Evolutionary conservation across 2,797 vertebrate species (phyloP).

Genomic region (Scleropages formosus): DNA sequence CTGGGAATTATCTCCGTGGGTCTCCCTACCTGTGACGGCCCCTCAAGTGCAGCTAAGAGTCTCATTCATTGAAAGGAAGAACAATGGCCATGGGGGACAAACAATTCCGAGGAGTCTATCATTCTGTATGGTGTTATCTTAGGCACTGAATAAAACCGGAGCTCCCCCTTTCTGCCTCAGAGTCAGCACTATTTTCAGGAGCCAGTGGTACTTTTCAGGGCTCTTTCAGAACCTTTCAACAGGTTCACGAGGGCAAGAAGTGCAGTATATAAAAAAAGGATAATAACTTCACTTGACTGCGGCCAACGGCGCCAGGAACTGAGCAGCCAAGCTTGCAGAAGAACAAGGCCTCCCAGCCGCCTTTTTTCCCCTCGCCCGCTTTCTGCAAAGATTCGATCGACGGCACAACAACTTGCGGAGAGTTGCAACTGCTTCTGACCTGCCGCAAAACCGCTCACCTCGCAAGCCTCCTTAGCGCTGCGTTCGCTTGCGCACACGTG

Average conservation of each 20-base stretch:
- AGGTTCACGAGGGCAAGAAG: slow-evolving; percentile 91
- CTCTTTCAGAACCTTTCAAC: slow-evolving; percentile 84
- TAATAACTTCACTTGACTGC: slow-evolving; percentile 80
- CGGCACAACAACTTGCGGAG: slow-evolving; percentile 9
- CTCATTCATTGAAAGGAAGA: slow-evolving; percentile 75
- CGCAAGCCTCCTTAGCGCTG: neutral
- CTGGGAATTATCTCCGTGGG: slow-evolving; percentile 82
- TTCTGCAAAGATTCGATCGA: slow-evolving; percentile 45
- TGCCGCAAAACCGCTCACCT: neutral
- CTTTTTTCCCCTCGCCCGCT: neutral
- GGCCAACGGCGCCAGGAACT: slow-evolving; percentile 70
- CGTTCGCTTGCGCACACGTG: neutral
- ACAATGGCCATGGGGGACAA: slow-evolving; percentile 86
- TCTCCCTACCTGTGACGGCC: slow-evolving; percentile 56
- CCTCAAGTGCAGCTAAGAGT: slow-evolving; percentile 90
- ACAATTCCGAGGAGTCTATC: slow-evolving; percentile 96
- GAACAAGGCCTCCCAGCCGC: slow-evolving; percentile 58
- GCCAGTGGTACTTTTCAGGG: slow-evolving; percentile 81
- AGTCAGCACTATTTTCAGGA: slow-evolving; percentile 84
- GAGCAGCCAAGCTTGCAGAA: slow-evolving; percentile 77
- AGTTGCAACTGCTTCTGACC: too few species aligned
- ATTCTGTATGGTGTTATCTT: slow-evolving; percentile 95
- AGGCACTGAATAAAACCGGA: slow-evolving; percentile 86
- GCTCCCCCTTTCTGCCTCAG: slow-evolving; percentile 81
- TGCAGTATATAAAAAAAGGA: slow-evolving; percentile 89